Evolutionary conservation across 2,888 invertebrate genomes (phyloP).

Genomic region (Tenthredo scrophulariae): DNA sequence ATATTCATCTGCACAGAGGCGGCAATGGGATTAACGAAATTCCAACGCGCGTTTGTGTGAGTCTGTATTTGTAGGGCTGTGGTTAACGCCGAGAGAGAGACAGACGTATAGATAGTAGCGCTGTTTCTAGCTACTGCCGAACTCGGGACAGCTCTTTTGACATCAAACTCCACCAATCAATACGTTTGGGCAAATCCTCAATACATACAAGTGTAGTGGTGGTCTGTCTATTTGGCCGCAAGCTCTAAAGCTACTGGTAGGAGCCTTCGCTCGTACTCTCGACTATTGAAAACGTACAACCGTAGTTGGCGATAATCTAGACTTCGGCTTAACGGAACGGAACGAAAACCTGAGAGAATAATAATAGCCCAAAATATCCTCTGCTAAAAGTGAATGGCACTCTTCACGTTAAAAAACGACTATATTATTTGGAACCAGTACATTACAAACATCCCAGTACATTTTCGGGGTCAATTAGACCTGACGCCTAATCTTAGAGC

Average conservation of each 20-base stretch:
- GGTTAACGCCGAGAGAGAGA: constrained; percentile 21
- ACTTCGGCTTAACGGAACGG: not conserved
- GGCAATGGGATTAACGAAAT: constrained; percentile 22
- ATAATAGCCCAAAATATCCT: constrained; percentile 9
- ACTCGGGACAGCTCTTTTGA: constrained; percentile 41
- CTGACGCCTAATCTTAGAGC: not conserved
- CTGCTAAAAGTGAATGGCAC: not conserved
- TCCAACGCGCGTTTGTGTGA: not conserved
- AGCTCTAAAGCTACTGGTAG: constrained; percentile 16
- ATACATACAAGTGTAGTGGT: constrained; percentile 47
- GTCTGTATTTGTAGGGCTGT: not conserved
- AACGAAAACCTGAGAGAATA: constrained; percentile 23
- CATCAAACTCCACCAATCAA: constrained; percentile 42
- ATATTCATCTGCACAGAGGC: constrained; percentile 27
- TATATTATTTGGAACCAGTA: not conserved
- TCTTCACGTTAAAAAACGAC: not conserved
- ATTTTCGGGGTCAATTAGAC: not conserved
- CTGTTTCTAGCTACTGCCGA: constrained; percentile 14
- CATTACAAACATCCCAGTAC: not conserved
- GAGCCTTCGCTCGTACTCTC: not conserved
- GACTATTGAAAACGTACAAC: constrained; percentile 45
- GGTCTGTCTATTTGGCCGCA: constrained; percentile 41
- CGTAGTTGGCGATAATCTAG: not conserved
- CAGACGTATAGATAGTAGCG: not conserved
- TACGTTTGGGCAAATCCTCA: constrained; percentile 51